Conservation (phyloP, 2,888 invertebrate species). For the Ophion obscuratus region DNA sequence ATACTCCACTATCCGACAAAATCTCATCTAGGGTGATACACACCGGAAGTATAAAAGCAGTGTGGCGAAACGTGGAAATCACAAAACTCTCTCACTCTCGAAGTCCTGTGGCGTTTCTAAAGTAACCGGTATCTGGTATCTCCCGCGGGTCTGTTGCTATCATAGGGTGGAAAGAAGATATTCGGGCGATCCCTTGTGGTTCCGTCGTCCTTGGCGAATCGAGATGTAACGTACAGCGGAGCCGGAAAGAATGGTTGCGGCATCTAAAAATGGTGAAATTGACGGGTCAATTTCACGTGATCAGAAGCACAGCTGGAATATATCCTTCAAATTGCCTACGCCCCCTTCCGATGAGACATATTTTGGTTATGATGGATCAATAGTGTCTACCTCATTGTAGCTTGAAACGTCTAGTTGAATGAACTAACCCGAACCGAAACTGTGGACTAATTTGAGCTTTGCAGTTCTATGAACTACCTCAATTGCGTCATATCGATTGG, state of each 20-base stretch:
- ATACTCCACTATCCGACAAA: conserved; percentile 28
- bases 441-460: no score
- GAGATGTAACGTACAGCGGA: neutral
- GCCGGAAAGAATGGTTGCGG: neutral
- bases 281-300: no score
- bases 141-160: neutral
- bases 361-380: no score
- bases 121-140: conserved; percentile 22
- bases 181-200: conserved; percentile 5
- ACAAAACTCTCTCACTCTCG: conserved; percentile 16
- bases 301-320: no score
- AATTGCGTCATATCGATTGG: no score
- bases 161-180: conserved; percentile 9
- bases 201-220: neutral
- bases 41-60: conserved; percentile 50
- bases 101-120: conserved; percentile 19
- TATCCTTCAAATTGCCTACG: no score
- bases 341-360: no score
- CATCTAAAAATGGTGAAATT: no score
- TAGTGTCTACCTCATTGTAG: no score
- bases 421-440: no score
- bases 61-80: conserved; percentile 37
- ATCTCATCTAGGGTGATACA: conserved; percentile 60
- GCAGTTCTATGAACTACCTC: no score
- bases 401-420: no score